Evolutionary conservation across 2,888 invertebrate genomes (phyloP).

Genomic region (Urechis unicinctus): DNA sequence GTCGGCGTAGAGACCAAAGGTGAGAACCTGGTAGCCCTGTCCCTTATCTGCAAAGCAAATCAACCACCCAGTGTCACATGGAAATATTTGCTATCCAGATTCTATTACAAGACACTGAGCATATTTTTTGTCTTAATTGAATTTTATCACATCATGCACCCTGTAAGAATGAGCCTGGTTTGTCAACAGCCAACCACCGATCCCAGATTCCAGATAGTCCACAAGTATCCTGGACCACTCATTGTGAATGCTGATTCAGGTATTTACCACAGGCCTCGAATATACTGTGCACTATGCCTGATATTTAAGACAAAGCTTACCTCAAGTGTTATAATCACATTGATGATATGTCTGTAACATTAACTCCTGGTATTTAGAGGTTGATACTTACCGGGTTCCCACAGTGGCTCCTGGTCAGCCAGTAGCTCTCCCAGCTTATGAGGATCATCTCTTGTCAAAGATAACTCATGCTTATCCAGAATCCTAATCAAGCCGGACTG

Average conservation of each 20-base stretch:
- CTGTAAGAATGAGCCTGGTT: too few relatives aligned
- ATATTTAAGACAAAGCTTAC: too few relatives aligned
- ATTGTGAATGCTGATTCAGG: slow-evolving; percentile 3
- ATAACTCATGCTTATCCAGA: slow-evolving; percentile 9
- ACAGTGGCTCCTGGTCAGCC: slow-evolving; percentile 37
- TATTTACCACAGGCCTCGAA: not conserved
- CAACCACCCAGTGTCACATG: not conserved
- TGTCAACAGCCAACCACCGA: too few relatives aligned
- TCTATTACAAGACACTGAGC: too few relatives aligned
- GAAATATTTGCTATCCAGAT: not conserved
- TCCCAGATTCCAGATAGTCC: too few relatives aligned
- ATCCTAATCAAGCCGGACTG: slow-evolving; percentile 12
- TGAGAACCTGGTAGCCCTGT: slow-evolving; percentile 34
- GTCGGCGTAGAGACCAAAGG: slow-evolving; percentile 35
- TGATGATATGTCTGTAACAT: too few relatives aligned
- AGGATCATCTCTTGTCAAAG: slow-evolving; percentile 7
- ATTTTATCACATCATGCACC: too few relatives aligned
- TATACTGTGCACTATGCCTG: too few relatives aligned
- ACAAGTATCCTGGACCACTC: too few relatives aligned
- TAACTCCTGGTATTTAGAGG: too few relatives aligned
- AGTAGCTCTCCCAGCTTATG: slow-evolving; percentile 22
- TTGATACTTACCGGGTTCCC: slow-evolving; percentile 26
- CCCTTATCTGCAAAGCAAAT: slow-evolving; percentile 22
- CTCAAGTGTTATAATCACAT: too few relatives aligned
- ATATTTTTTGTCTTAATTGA: too few relatives aligned